These are phyloP conservation scores for Lasioglossum zephyrum DNA, from an alignment of 2,888 invertebrate species.

Conservation along the genomic window DNA sequence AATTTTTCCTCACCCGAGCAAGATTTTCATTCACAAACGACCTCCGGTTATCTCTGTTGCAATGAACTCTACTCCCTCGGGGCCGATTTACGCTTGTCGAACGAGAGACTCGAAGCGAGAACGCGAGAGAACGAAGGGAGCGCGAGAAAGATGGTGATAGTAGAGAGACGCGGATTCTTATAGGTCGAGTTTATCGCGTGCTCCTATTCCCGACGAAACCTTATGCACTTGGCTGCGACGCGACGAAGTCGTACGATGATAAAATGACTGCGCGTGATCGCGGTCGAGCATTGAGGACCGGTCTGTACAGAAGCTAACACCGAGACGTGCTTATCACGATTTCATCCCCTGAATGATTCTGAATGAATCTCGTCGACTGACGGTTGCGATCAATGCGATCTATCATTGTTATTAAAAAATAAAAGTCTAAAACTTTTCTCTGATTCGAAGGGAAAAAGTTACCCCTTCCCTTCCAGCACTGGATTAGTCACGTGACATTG, in stretches of 20 bases:
- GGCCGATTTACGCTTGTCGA: background rate
- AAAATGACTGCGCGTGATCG: background rate
- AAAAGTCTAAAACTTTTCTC: no score
- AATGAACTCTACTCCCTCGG: conserved; percentile 18
- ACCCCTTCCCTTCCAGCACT: no score
- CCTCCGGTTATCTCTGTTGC: conserved; percentile 18
- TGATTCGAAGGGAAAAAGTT: no score
- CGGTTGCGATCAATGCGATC: background rate
- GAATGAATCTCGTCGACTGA: background rate
- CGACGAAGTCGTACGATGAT: conserved; percentile 31
- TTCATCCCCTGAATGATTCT: background rate
- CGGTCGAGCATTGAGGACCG: background rate
- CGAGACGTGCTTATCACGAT: background rate
- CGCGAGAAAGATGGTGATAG: background rate
- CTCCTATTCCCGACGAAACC: conserved; percentile 29
- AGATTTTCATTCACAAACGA: background rate
- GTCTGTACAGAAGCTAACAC: background rate
- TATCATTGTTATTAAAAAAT: no score
- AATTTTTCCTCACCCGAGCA: background rate
- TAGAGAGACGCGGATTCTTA: background rate
- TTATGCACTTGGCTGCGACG: conserved; percentile 14
- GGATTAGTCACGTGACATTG: no score
- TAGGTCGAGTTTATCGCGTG: conserved; percentile 34
- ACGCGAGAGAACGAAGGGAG: background rate
- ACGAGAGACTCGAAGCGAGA: background rate